These are phyloP conservation scores for Podarcis lilfordi DNA, from an alignment of 2,797 vertebrate genomes.

Conservation along the genomic window DNA sequence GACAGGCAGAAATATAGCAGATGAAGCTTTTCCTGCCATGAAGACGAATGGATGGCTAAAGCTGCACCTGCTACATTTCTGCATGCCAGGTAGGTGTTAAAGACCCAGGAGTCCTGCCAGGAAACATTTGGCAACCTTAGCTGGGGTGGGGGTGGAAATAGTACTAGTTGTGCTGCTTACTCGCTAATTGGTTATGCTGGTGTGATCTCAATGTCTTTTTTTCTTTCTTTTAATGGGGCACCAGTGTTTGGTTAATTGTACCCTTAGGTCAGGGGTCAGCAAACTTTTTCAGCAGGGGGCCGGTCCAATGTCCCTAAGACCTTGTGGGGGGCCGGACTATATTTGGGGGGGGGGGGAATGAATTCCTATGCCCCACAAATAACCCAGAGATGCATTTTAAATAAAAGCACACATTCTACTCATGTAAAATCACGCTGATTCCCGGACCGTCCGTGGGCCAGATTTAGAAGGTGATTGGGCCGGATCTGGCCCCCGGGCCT, in stretches of 20 bases:
- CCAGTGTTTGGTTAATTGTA: background rate
- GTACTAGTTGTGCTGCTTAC: background rate
- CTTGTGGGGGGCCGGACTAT: no score
- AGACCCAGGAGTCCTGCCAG: background rate
- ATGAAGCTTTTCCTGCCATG: no score
- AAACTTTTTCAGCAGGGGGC: no score
- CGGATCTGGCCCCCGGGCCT: no score
- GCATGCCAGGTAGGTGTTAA: background rate
- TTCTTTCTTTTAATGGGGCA: background rate
- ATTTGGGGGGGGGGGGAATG: no score
- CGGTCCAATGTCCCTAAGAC: no score
- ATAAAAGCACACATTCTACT: no score
- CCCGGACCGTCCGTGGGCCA: rapidly evolving
- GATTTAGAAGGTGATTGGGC: no score
- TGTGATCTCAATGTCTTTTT: background rate
- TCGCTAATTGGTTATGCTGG: background rate
- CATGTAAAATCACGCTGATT: no score
- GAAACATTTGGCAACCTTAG: background rate
- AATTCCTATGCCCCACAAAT: no score
- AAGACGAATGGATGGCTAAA: background rate
- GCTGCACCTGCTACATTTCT: background rate
- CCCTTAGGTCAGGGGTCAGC: no score
- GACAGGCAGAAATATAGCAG: background rate
- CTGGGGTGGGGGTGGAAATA: background rate
- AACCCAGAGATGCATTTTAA: no score